Base-by-base conservation (phyloP, 2,888 invertebrate genomes). In the Campoplex nolae region DNA sequence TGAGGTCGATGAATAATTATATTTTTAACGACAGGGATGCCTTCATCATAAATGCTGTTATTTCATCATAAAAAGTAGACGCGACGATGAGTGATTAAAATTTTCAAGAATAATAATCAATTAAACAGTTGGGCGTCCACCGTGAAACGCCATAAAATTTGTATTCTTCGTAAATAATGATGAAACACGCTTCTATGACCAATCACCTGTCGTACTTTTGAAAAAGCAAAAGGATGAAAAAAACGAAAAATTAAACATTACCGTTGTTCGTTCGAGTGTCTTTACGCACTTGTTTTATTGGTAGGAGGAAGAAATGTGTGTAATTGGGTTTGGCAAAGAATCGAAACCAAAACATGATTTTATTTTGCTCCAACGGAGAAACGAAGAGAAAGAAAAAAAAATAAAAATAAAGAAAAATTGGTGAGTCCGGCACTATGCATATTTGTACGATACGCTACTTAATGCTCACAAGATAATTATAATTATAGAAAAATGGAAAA, bases 401-500 rank as follows among this genome's bases (percentile, higher is more conserved):
- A 48, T 56, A 80, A 77, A 54, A 76, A 76, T 75, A 73, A 77
- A 68, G 89, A 90, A 88, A 62, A 91, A 89, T 91, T 89, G 89
- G 88, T 88, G 90, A 88, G 90, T 90, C 89, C 90, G 92, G 91
- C 91, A 92, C 90, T 91, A 90, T 90, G 90, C 91, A 92, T 92
- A 91, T 90, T 92, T 92, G 92, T 93, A 93, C 91, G 91, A 92
- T 93, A 93, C 89, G 90, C 91, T 92, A 93, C 91, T 92, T 92
- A 92, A 93, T 92, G 92, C 92, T 92, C 92, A 91, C 90, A 90
- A 84, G 82, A 89, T 89, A 81, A 87, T 86, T 87, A 88, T 83
- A 84, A 88, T 88, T 81, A 88, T 87, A 87, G 84, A 83, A 84
- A 88, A 68, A 58, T 58, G 62, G 7, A 32, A 32, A 62, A 62